Percentiles rank a stretch among this genome's conserved stretches.
Evolutionary conservation across 2,888 invertebrate genomes (phyloP).

Genomic region (Cephalotes varians): DNA sequence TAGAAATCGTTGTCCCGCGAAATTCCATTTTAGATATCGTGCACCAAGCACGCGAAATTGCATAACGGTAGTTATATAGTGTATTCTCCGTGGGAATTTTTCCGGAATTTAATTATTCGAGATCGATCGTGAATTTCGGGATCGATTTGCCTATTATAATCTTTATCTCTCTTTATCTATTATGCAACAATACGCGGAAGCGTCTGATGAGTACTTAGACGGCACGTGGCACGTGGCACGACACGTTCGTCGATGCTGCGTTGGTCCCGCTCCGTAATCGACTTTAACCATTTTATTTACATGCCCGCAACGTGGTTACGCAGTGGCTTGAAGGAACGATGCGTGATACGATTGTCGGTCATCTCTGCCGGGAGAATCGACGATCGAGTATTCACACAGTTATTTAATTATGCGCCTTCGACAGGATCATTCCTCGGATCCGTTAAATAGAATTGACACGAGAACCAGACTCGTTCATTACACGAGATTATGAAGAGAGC

Average conservation of each 20-base stretch:
- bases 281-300: conserved; percentile 49
- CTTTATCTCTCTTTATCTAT: conserved; percentile 41
- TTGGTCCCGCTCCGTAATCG: conserved; percentile 35
- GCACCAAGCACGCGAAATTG: background rate
- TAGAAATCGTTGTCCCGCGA: background rate
- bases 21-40: background rate
- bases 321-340: background rate
- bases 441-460: too few relatives aligned
- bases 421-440: too few relatives aligned
- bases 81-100: background rate
- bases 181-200: conserved; percentile 63
- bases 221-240: conserved; percentile 74
- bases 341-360: background rate
- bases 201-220: conserved; percentile 52
- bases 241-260: conserved; percentile 45
- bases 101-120: background rate
- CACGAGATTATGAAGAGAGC: too few relatives aligned
- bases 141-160: conserved; percentile 51
- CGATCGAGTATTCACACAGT: background rate
- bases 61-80: background rate
- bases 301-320: background rate
- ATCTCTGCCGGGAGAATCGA: background rate
- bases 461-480: too few relatives aligned
- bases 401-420: background rate
- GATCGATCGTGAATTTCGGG: conserved; percentile 24